These are phyloP conservation scores for Drosophila testacea DNA, from an alignment of 2,888 invertebrate genomes.

Conservation along the genomic window DNA sequence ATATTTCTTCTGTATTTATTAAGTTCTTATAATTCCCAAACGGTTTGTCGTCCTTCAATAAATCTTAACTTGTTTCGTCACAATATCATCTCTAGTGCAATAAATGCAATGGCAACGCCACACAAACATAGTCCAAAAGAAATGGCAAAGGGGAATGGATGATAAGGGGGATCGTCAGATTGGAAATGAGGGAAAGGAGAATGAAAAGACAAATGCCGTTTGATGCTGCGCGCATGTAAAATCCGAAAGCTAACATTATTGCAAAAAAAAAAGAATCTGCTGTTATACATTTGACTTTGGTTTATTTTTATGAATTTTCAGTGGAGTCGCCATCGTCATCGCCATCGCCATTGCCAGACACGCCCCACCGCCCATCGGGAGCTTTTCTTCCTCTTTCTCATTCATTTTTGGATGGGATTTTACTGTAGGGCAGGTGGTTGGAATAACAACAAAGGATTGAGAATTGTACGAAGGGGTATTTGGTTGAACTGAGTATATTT, in stretches of 20 bases:
- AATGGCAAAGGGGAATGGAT: not conserved
- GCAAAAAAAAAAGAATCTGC: constrained; percentile 65
- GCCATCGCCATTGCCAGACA: constrained; percentile 7
- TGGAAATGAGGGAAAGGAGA: not conserved
- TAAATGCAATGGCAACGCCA: constrained; percentile 31
- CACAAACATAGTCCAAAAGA: constrained; percentile 9
- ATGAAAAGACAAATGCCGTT: constrained; percentile 58
- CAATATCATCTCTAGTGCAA: constrained; percentile 50
- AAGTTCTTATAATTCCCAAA: not conserved
- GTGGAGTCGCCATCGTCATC: constrained; percentile 28
- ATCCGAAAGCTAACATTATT: constrained; percentile 75
- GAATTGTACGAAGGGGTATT: constrained; percentile 3
- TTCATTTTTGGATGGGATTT: not conserved
- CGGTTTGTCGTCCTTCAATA: not conserved
- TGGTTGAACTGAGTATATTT: constrained; percentile 18
- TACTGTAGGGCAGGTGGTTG: constrained; percentile 13
- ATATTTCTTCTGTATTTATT: too few species aligned
- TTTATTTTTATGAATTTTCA: constrained; percentile 65
- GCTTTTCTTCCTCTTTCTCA: not conserved
- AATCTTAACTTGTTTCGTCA: constrained; percentile 4
- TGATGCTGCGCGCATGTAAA: constrained; percentile 60
- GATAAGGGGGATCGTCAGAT: not conserved
- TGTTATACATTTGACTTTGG: constrained; percentile 71
- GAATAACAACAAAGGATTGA: constrained; percentile 28
- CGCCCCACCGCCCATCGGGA: constrained; percentile 5